Evolutionary conservation across 2,888 invertebrate genomes (phyloP), one percentile per base, ranked within the genome.

Genomic region (Heliconius ethilla): DNA sequence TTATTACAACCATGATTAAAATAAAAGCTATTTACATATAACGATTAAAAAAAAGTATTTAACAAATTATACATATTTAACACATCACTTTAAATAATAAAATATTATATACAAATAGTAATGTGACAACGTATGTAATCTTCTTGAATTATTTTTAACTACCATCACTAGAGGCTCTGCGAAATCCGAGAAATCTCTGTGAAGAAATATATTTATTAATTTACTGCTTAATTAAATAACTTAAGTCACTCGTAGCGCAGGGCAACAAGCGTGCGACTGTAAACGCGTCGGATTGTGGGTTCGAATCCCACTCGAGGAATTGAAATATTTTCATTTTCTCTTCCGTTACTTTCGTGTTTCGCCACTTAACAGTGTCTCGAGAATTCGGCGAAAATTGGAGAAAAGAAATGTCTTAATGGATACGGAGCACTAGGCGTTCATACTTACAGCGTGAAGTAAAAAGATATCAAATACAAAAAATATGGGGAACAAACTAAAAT

Each of bases 401-500:
- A 45, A 18, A 15, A 45, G 3, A 45, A 15, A 45, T 7, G 7
- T 51, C 7, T 51, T 51, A 51, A 45, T 18, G 45, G 45, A 15
- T 5, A 45, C 15, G 5, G 15, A 45, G 18, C 51, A 51, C 18
- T 51, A 51, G 7, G 7, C 18, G 51, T 0, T 7, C 51, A 51
- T 22, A 18, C 18, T 51, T 22, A 59, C 10, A 4, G 25, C 25
- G 62, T 62, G 62, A 13, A 62, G 25, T 22, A 62, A 62, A 62
- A 11, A 25, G 11, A 51, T 7, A 22, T 51, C 1, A 59, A 59
- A 59, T n/a, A n/a, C 3, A 59, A 59, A n/a, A 59, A 9, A 55
- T n/a, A 55, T 55, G 13, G 63, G 25, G 11, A 63, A 13, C 2
- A 15, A 18, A 74, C 37, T 62, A 75, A 59, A 80, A 78, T 78